phyloP scores from a whole-genome alignment of 2,113 vertebrate species.

The Pachyramphus minor region DNA sequence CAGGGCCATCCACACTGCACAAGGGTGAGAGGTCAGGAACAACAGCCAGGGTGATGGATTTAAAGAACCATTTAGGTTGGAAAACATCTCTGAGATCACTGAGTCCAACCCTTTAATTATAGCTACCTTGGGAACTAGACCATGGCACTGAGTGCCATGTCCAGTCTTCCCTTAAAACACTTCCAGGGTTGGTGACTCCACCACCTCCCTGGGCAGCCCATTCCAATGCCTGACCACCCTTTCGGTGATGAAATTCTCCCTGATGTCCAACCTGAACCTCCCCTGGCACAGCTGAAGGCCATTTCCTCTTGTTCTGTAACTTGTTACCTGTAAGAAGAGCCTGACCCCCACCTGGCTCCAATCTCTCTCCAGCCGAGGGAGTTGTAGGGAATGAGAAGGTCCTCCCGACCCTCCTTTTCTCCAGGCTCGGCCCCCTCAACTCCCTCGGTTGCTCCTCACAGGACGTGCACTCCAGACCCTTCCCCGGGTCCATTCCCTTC shows the following conservation, averaged over 20 bases:
- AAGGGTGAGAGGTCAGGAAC: too few relatives aligned
- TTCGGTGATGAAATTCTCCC: not conserved
- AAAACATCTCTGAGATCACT: not conserved
- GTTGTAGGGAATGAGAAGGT: not conserved
- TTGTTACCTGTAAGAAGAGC: not conserved
- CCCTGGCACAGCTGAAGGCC: not conserved
- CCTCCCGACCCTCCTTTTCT: not conserved
- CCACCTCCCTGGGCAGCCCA: not conserved
- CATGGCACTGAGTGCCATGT: fast-evolving
- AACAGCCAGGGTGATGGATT: fast-evolving
- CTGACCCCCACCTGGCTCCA: not conserved
- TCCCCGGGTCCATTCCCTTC: not conserved
- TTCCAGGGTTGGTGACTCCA: not conserved
- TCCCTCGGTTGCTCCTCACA: not conserved
- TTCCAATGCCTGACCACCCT: not conserved
- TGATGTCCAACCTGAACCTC: not conserved
- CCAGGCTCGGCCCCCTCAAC: not conserved
- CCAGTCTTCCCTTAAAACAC: not conserved
- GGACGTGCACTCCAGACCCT: not conserved
- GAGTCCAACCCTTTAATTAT: fast-evolving
- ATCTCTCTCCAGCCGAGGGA: not conserved
- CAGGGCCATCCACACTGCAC: fast-evolving
- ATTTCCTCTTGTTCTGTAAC: not conserved
- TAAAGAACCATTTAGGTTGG: not conserved
- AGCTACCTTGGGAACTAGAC: not conserved